phyloP scores from a whole-genome alignment of 2,888 invertebrate genomes.

The Serripes groenlandicus region DNA sequence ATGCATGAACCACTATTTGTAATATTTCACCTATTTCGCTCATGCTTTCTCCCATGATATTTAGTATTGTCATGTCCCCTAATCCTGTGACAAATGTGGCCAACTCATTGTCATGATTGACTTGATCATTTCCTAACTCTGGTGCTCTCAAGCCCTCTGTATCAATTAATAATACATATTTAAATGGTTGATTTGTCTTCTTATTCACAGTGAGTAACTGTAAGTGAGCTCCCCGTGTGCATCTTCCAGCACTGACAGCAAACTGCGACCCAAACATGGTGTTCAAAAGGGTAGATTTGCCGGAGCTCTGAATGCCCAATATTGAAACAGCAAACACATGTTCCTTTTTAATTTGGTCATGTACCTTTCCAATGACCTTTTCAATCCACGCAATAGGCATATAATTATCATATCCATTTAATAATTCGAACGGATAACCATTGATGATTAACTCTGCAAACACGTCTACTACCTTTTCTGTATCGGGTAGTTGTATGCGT shows the following conservation, averaged over 20 bases:
- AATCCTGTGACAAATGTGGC: constrained; percentile 9
- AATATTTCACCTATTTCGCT: background rate
- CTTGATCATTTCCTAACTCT: background rate
- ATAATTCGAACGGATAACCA: constrained; percentile 49
- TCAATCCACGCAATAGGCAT: constrained; percentile 41
- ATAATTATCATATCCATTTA: constrained; percentile 46
- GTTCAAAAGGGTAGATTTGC: constrained; percentile 60
- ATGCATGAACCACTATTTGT: background rate
- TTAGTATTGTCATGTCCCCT: constrained; percentile 1
- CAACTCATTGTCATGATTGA: background rate
- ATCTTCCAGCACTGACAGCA: constrained; percentile 53
- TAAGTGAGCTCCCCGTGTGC: constrained; percentile 52
- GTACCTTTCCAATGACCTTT: constrained; percentile 13
- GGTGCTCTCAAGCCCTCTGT: background rate
- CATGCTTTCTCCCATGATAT: background rate
- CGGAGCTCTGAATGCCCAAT: constrained; percentile 59
- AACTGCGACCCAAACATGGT: constrained; percentile 59
- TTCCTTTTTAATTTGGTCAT: background rate
- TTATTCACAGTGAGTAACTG: too few species aligned
- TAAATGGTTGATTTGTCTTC: too few species aligned
- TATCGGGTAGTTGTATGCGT: background rate
- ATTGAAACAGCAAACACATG: constrained; percentile 43
- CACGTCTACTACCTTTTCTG: background rate
- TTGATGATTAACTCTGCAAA: constrained; percentile 23
- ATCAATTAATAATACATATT: background rate